phyloP scores from a whole-genome alignment of 2,797 vertebrate genomes.

The Sitta carolinensis region DNA sequence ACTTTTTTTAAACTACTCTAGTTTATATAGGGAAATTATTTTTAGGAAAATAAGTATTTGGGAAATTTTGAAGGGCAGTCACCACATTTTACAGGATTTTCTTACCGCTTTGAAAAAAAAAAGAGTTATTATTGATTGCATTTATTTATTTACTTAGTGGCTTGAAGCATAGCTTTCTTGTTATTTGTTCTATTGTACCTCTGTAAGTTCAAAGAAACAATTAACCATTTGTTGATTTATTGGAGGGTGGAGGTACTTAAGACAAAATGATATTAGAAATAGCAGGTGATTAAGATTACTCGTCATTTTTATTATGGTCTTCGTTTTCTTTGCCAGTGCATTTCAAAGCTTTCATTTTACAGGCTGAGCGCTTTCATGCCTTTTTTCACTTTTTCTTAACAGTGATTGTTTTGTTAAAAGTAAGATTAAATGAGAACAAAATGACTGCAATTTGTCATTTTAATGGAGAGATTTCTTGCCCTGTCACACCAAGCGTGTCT shows the following conservation, averaged over 20 bases:
- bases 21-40: neutral
- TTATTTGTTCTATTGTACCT: neutral
- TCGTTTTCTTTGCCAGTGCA: neutral
- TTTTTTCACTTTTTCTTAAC: neutral
- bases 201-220: neutral
- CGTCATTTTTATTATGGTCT: neutral
- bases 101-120: neutral
- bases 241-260: neutral
- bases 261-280: neutral
- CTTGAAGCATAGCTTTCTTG: neutral
- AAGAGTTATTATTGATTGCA: neutral
- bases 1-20: neutral
- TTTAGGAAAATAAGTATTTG: neutral
- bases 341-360: conserved; percentile 10
- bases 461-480: neutral
- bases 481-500: neutral
- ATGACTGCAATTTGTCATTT: conserved; percentile 16
- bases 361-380: neutral
- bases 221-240: neutral
- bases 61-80: neutral
- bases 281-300: neutral
- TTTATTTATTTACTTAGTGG: neutral
- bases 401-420: conserved; percentile 38
- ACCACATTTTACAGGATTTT: neutral
- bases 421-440: conserved; percentile 13